These are phyloP conservation scores for Plutomurus gul DNA, from an alignment of 1,140 invertebrate species.

Conservation along the genomic window DNA sequence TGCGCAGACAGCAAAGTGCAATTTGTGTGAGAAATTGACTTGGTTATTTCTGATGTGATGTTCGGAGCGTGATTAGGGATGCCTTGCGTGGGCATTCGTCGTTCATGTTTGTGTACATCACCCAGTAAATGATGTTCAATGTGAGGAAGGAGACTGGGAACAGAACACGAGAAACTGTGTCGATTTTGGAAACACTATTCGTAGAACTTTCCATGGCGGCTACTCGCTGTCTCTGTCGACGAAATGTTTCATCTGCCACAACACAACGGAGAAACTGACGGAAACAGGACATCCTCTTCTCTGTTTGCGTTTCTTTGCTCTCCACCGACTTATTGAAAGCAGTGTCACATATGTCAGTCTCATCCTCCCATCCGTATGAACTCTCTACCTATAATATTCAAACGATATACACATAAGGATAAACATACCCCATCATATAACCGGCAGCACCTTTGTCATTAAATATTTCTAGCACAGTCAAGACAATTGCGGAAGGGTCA, in stretches of 20 bases:
- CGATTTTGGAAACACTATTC: conserved; percentile 86
- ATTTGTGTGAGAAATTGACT: too few relatives aligned
- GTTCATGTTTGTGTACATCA: conserved; percentile 64
- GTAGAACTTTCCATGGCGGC: conserved; percentile 60
- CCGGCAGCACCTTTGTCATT: not conserved
- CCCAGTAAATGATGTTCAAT: conserved; percentile 87
- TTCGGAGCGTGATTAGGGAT: not conserved
- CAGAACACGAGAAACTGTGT: conserved; percentile 77
- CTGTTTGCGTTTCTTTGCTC: conserved; percentile 70
- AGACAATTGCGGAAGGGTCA: not conserved
- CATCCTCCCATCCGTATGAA: not conserved
- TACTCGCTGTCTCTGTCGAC: conserved; percentile 63
- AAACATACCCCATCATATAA: not conserved
- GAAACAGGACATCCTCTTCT: conserved; percentile 71
- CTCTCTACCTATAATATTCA: conserved; percentile 31
- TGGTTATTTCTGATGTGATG: too few relatives aligned
- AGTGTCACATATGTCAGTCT: conserved; percentile 39
- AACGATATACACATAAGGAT: not conserved
- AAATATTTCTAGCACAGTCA: not conserved
- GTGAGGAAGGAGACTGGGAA: conserved; percentile 85
- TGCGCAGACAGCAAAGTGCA: too few relatives aligned
- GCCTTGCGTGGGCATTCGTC: conserved; percentile 56
- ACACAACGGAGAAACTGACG: conserved; percentile 78
- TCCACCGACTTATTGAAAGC: conserved; percentile 42
- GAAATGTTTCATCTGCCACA: conserved; percentile 75